Conservation (phyloP, 2,113 vertebrate species). For the Abramis brama region DNA sequence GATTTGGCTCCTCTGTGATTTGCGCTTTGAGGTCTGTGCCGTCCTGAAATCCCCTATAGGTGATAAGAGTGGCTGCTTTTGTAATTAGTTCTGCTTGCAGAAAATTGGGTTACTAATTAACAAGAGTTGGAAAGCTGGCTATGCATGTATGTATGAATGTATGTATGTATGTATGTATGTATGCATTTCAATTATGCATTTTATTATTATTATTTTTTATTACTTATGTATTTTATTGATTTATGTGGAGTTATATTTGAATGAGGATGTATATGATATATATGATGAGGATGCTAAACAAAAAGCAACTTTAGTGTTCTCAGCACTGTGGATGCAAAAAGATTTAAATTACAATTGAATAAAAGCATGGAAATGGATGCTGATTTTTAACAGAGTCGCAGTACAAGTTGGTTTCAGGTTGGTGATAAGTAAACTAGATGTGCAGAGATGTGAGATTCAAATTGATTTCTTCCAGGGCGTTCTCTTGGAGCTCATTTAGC, state of each 20-base stretch:
- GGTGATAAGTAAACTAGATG: not conserved
- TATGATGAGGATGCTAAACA: not conserved
- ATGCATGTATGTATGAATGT: slow-evolving; percentile 35
- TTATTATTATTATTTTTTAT: not conserved
- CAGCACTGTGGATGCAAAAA: not conserved
- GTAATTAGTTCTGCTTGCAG: slow-evolving; percentile 82
- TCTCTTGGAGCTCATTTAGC: slow-evolving; percentile 27
- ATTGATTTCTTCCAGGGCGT: slow-evolving; percentile 52
- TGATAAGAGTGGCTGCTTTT: slow-evolving; percentile 77
- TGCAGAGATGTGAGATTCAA: slow-evolving; percentile 23
- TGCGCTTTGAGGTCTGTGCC: slow-evolving; percentile 10
- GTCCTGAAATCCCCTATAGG: slow-evolving; percentile 67
- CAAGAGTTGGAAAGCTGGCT: slow-evolving; percentile 64
- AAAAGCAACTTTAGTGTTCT: not conserved
- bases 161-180: slow-evolving; percentile 28
- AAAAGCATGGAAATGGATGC: not conserved
- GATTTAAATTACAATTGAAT: not conserved
- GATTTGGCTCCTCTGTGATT: slow-evolving; percentile 16
- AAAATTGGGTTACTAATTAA: slow-evolving; percentile 81
- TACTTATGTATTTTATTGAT: slow-evolving; percentile 10
- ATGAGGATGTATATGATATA: no score
- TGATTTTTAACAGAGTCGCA: not conserved
- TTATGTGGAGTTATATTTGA: not conserved
- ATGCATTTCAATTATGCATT: not conserved
- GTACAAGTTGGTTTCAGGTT: not conserved